Percentiles rank a stretch among this genome's conserved stretches.
phyloP scores from a whole-genome alignment of 1,140 invertebrate genomes.

The Branchinecta lynchi region DNA sequence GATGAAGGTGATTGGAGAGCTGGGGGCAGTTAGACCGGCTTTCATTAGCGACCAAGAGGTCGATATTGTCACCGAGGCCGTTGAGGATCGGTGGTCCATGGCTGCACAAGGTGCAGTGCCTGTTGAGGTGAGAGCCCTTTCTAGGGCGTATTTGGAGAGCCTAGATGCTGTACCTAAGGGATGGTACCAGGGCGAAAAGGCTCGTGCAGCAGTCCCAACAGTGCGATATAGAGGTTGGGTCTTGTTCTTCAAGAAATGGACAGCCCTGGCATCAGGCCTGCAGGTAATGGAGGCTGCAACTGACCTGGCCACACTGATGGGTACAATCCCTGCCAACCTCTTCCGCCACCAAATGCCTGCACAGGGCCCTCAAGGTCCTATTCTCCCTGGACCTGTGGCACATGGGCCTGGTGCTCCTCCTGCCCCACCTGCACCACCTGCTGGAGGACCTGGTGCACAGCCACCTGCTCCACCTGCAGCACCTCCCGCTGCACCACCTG shows the following conservation, averaged over 20 bases:
- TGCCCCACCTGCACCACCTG: no score
- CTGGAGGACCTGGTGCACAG: no score
- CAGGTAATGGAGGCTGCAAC: not conserved
- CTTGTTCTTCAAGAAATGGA: constrained; percentile 4
- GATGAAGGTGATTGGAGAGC: not conserved
- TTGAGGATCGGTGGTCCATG: not conserved
- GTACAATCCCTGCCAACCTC: not conserved
- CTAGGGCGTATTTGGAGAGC: not conserved
- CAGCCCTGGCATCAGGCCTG: not conserved
- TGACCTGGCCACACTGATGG: not conserved
- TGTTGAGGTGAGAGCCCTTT: not conserved
- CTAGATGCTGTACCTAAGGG: not conserved
- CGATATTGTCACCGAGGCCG: not conserved
- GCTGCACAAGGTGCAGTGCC: not conserved
- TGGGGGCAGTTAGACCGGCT: not conserved
- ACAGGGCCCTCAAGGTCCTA: no score
- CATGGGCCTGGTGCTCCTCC: no score
- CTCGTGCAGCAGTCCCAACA: not conserved
- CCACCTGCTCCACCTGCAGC: no score
- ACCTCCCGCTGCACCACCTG: no score
- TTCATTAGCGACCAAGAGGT: not conserved
- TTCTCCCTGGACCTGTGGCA: no score
- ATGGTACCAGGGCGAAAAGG: not conserved
- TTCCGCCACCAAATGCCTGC: no score
- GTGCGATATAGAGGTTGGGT: not conserved